Evolutionary conservation across 1,140 invertebrate species (phyloP), one percentile per base, ranked within the genome.

Genomic region (Venustaconcha ellipsiformis): DNA sequence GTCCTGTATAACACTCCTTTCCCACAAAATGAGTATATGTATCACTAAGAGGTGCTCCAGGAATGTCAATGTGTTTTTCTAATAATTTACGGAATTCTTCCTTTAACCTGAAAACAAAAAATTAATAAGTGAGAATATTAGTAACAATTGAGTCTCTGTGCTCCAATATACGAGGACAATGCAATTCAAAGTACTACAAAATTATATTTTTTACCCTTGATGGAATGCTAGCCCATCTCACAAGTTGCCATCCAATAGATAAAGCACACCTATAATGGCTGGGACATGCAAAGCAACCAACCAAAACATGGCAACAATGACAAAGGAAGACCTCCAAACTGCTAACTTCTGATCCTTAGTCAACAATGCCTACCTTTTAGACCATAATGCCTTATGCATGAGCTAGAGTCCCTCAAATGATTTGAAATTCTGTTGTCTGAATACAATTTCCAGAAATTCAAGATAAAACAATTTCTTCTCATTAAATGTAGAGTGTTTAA

Each of bases 21-120:
- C 97, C 97, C 94, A 98, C 95, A 87, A 99, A 97, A 59, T 97
- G 92, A 13, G 99, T 96, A 79, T 96, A 92, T 56, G 98, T 95
- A 91, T 99, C 75, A 71, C 63, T 72, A 11, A 77, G 57, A 23
- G 67, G 26, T 57, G 69, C 70, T 8, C 75, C 75, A 20, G 75
- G 75, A 55, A 67, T 72, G 57, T 67, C 68, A 13, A 77, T 66
- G 67, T 77, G 60, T 23, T 70, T 71, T 20, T 97, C 96, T 73
- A 99, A 91, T 48, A 99, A 91, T 85, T 95, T 94, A 86, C 97
- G 97, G 91, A 99, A 99, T 88, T 98, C 95, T 85, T 96, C 87
- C 68, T 90, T 88, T 83, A 92, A 88, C 80, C 92, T 92, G 84
- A 67, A 88, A 81, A 70, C 68, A 37, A 6, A 37, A 37, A 23